Base-by-base conservation (phyloP, 2,797 vertebrate genomes). In the Gambelia wislizenii region DNA sequence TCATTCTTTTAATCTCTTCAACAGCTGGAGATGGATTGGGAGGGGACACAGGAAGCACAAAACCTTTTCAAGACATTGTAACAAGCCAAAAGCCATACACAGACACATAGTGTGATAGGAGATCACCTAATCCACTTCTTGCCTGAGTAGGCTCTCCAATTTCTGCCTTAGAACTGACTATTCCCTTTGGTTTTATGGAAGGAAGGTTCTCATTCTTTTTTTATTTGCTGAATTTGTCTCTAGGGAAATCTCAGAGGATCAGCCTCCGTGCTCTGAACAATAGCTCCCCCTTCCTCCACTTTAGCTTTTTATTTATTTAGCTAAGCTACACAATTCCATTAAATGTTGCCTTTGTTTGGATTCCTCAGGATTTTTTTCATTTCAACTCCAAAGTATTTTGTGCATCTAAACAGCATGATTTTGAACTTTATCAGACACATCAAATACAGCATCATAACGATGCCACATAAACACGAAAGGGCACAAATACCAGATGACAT, bases 121-220 rank as follows among this genome's bases (percentile, higher is more conserved):
- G 91, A 92, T 92, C 90, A 90, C 85, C 93, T 96, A 96, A 96
- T 95, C 94, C 94, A 90, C 92, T 94, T 96, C 92, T 90, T 96
- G 94, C 95, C 95, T 94, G 94, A 96, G 89, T 94, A 89, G 91
- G 93, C 93, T 95, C 94, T 95, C 90, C 96, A 95, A 96, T 96
- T 96, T 94, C 93, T 95, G 80, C 89, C 0, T 7, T 72, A 89
- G 89, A 94, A 80, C 82, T 92, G 94, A 93, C 94, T 95, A 94
- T 90, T 93, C 95, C 89, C 94, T 91, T 93, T 88, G 90, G 95
- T 79, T 94, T 94, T 95, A 93, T 88, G 89, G 89, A 83, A 64
- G 90, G 47, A 82, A 87, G 89, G 69, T 70, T 86, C 79, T 83
- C 70, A 91, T 92, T 76, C 91, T 30, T 76, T 22, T 76, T 94